Evolutionary conservation across 2,113 vertebrate genomes (phyloP), one percentile per base, ranked within the genome.

Genomic region (Serinus canaria): DNA sequence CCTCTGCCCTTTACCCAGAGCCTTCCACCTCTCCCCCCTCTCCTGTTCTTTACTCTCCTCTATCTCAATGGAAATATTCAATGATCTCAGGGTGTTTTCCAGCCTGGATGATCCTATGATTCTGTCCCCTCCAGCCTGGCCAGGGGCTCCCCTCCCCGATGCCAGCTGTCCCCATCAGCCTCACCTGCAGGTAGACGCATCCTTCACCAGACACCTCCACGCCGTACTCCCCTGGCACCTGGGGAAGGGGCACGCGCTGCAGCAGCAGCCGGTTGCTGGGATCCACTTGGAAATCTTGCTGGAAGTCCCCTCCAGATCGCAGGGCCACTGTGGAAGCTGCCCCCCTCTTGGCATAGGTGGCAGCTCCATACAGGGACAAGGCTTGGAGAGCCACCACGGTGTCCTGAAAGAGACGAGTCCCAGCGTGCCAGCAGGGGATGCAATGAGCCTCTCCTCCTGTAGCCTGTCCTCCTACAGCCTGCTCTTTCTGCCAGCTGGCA

Each of bases 261-360:
- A 99, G 98, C 74, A 99, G 95, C 68, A 99, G 97, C 50, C 98
- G 98, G 95, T 99, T 99, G 83, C 56, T 55, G 24, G 97, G 55
- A 39, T 98, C 97, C 69, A 99, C 97, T 2, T 97, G 95, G 89
- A 99, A 98, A 13, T 77, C 59, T 64, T 97, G 58, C 90, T 92
- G 91, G 66, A 97, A 95, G 10, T 41, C 83, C 19, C 63, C 94
- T 89, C 80, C 97, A 24, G 96, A 95, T 7, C 7, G 67, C 89
- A 98, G 27, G 8, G 78, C 92, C 83, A 97, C 96, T 12, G 7
- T 72, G 53, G 91, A 69, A 24, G 76, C 75, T 46, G 83, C 74
- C 28, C 91, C 89, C 1, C 76, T 95, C 87, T 87, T 97, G 64
- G 79, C 90, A 19, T 96, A 97, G 59, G 97, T 97, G 31, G 6